phyloP scores from a whole-genome alignment of 1,140 invertebrate genomes.

The Tetragonula clypearis region DNA sequence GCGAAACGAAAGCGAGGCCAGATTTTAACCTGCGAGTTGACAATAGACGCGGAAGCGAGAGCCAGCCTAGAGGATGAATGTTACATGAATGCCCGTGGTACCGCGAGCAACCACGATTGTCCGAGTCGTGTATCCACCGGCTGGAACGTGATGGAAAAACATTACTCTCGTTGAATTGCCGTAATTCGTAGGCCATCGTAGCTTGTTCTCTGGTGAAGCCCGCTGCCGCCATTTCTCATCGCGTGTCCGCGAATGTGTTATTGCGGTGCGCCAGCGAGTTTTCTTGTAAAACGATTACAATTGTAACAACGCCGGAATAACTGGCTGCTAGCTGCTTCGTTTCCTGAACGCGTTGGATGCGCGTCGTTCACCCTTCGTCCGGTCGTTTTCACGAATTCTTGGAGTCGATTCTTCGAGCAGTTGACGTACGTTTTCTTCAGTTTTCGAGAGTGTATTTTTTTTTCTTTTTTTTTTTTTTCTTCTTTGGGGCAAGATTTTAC shows the following conservation, averaged over 20 bases:
- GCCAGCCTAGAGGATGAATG: conserved; percentile 53
- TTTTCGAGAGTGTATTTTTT: no score
- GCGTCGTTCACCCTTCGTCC: not conserved
- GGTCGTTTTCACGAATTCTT: not conserved
- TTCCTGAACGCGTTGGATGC: not conserved
- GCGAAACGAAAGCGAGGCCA: conserved; percentile 1
- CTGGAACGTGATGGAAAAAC: conserved; percentile 63
- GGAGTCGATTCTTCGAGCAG: not conserved
- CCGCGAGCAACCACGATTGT: conserved; percentile 53
- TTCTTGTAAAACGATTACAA: conserved; percentile 19
- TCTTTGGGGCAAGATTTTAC: no score
- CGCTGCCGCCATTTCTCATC: conserved; percentile 41
- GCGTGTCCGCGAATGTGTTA: conserved; percentile 3
- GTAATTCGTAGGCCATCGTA: conserved; percentile 59
- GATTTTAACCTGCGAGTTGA: conserved; percentile 53
- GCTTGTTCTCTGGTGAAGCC: conserved; percentile 19
- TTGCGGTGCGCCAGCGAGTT: not conserved
- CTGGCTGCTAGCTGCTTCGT: not conserved
- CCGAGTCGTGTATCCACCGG: conserved; percentile 40
- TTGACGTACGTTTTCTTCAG: not conserved
- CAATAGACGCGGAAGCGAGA: conserved; percentile 64
- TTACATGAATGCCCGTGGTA: conserved; percentile 54
- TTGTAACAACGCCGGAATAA: conserved; percentile 16
- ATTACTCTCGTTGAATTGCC: conserved; percentile 62
- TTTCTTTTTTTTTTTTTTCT: no score